phyloP scores from a whole-genome alignment of 2,113 vertebrate genomes.

The Nettapus auritus region DNA sequence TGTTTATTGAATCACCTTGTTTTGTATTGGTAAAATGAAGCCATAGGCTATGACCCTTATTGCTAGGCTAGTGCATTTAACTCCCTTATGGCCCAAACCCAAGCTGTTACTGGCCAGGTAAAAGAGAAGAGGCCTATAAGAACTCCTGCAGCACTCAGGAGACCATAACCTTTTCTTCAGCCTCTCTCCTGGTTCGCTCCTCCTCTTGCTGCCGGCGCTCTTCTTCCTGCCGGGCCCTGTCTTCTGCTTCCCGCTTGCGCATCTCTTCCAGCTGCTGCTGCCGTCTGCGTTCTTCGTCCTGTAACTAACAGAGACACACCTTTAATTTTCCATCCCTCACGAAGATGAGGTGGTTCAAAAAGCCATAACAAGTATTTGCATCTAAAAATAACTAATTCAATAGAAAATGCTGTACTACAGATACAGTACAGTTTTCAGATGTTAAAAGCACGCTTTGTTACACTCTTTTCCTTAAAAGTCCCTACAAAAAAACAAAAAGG shows the following conservation, averaged over 20 bases:
- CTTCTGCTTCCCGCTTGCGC: conserved; percentile 92
- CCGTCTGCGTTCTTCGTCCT: conserved; percentile 94
- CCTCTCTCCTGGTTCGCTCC: conserved; percentile 86
- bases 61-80: neutral
- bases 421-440: neutral
- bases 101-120: neutral
- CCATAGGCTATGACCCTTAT: neutral
- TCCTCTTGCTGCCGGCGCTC: conserved; percentile 91
- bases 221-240: conserved; percentile 90
- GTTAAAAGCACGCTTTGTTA: neutral
- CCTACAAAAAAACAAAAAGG: no score
- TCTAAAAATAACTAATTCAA: neutral
- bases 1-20: neutral
- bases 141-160: conserved; percentile 19
- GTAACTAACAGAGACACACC: conserved; percentile 81
- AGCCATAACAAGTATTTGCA: neutral
- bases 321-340: neutral
- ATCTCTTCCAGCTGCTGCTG: conserved; percentile 97
- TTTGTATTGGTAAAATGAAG: neutral
- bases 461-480: neutral
- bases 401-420: neutral
- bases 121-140: neutral
- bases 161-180: conserved; percentile 92
- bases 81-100: neutral
- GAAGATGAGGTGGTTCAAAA: neutral